phyloP scores from a whole-genome alignment of 2,797 vertebrate genomes.

The Rhynchotus rufescens region DNA sequence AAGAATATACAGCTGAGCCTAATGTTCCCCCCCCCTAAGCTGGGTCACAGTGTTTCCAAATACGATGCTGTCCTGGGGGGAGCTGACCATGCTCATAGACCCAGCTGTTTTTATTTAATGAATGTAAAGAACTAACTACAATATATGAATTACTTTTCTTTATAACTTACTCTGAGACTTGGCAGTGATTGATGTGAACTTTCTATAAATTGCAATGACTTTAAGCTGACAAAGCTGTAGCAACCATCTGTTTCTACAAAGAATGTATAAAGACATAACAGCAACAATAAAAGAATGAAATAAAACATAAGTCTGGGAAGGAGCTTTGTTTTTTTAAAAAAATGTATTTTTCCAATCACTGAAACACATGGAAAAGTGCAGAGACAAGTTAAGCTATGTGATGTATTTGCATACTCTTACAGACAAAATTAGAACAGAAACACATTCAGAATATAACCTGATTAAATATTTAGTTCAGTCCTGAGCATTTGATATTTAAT shows the following conservation, averaged over 20 bases:
- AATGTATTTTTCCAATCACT: conserved; percentile 75
- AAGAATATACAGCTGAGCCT: too few relatives aligned
- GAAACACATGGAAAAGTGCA: conserved; percentile 82
- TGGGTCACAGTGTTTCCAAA: neutral
- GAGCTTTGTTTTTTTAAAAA: conserved; percentile 70
- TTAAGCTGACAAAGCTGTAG: neutral
- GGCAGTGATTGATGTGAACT: neutral
- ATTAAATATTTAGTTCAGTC: conserved; percentile 87
- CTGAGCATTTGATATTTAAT: conserved; percentile 84
- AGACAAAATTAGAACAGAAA: conserved; percentile 81
- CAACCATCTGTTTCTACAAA: conserved; percentile 38
- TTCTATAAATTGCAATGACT: neutral
- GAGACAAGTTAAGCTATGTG: conserved; percentile 80
- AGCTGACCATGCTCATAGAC: accelerated
- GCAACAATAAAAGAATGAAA: conserved; percentile 45
- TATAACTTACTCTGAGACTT: neutral
- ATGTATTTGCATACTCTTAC: conserved; percentile 78
- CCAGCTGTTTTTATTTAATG: neutral
- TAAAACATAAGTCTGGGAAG: conserved; percentile 50
- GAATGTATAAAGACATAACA: neutral
- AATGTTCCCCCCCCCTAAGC: neutral
- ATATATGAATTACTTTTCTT: neutral
- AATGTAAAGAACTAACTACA: neutral
- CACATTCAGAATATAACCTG: conserved; percentile 83
- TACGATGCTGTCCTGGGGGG: neutral